A percentile compares a stretch with the other conserved stretches of the same genome.
Conservation (phyloP, 1,140 invertebrate species). For the Drosophila fuyamai region DNA sequence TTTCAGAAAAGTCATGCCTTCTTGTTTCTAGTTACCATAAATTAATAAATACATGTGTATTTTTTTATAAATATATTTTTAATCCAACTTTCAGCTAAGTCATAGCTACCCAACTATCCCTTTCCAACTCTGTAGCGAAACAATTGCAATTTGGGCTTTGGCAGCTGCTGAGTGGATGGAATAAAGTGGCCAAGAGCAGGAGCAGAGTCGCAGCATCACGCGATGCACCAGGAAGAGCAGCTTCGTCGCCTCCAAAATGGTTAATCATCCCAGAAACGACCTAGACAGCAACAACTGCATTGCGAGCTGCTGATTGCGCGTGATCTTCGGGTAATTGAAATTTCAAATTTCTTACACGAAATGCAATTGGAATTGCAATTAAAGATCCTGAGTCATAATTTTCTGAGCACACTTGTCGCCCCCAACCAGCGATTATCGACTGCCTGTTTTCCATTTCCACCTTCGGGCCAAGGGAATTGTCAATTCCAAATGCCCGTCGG, state of each 20-base stretch:
- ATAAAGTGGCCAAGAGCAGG: conserved; percentile 24
- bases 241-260: conserved; percentile 38
- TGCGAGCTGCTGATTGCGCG: conserved; percentile 66
- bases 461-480: conserved; percentile 16
- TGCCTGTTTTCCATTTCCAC: conserved; percentile 4
- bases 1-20: too few species aligned
- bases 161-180: conserved; percentile 24
- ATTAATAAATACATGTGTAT: too few species aligned
- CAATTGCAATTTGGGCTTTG: conserved; percentile 50
- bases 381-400: conserved; percentile 62
- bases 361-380: conserved; percentile 60
- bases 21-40: too few species aligned
- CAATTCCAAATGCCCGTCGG: conserved; percentile 2
- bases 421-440: conserved; percentile 15
- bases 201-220: conserved; percentile 33
- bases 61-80: background rate
- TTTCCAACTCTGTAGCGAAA: conserved; percentile 6
- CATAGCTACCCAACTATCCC: background rate
- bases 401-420: conserved; percentile 65
- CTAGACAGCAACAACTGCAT: conserved; percentile 34
- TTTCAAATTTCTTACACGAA: conserved; percentile 62
- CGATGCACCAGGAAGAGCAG: conserved; percentile 32
- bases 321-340: conserved; percentile 77
- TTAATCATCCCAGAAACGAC: conserved; percentile 63
- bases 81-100: background rate